Percentiles rank a stretch among this genome's conserved stretches.
phyloP scores from a whole-genome alignment of 2,797 vertebrate genomes.

The Threskiornis aethiopicus region DNA sequence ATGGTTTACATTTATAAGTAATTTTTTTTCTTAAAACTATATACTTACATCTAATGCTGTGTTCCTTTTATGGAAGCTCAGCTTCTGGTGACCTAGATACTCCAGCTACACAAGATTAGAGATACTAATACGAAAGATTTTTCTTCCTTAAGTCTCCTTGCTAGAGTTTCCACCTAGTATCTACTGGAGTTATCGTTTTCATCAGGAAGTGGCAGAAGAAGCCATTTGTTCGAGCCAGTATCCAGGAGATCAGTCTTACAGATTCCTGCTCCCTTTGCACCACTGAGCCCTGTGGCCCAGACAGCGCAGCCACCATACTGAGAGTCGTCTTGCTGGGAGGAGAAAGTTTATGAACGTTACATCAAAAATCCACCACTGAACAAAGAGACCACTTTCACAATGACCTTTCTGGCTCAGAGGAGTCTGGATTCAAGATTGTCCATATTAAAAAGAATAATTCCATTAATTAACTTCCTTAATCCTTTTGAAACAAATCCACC shows the following conservation, averaged over 20 bases:
- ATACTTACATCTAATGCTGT: not conserved
- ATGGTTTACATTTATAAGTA: not conserved
- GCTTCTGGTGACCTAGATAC: not conserved
- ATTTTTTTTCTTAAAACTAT: not conserved
- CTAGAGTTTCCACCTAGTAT: not conserved
- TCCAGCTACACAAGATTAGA: not conserved
- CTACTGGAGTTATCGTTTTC: not conserved
- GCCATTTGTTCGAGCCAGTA: accelerated
- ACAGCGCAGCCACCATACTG: accelerated
- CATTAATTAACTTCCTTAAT: not conserved
- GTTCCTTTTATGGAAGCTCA: not conserved
- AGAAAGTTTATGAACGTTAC: not conserved
- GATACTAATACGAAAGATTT: not conserved
- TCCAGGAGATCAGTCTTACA: not conserved
- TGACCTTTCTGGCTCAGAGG: not conserved
- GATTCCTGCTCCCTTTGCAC: not conserved
- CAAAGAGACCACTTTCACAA: not conserved
- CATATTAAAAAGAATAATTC: not conserved
- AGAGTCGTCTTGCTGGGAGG: not conserved
- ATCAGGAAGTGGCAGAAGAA: not conserved
- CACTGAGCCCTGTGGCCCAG: not conserved
- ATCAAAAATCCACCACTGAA: not conserved
- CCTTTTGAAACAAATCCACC: not conserved
- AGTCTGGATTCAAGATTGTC: not conserved
- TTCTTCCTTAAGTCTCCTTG: not conserved